Percentiles rank a stretch among this genome's conserved stretches.
Evolutionary conservation across 2,113 vertebrate species (phyloP).

Genomic region (Tapirus terrestris): DNA sequence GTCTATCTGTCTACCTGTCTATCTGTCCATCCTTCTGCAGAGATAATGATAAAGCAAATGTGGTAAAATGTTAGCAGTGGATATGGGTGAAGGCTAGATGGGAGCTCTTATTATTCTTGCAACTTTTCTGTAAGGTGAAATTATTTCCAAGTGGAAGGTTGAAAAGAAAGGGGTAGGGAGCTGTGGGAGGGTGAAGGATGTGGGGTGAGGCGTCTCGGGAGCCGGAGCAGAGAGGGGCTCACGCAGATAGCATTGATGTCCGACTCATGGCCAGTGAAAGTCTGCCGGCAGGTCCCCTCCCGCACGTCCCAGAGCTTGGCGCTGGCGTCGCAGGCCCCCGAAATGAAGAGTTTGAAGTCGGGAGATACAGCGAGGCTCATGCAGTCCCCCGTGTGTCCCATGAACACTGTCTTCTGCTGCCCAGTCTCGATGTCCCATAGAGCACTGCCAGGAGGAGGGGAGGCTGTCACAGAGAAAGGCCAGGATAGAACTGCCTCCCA

Average conservation of each 20-base stretch:
- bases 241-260: constrained; percentile 98
- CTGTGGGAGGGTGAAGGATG: not conserved
- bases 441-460: constrained; percentile 82
- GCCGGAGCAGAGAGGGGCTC: constrained; percentile 57
- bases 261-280: constrained; percentile 95
- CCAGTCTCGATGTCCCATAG: constrained; percentile 99
- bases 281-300: constrained; percentile 95
- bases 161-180: not conserved
- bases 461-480: not conserved
- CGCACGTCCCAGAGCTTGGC: constrained; percentile 99
- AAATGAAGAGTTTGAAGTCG: constrained; percentile 96
- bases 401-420: constrained; percentile 94
- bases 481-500: not conserved
- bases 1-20: not conserved
- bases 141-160: not conserved
- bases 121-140: not conserved
- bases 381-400: constrained; percentile 97
- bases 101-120: not conserved
- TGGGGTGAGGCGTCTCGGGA: not conserved
- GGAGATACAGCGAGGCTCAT: constrained; percentile 97
- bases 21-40: not conserved
- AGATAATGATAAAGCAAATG: not conserved
- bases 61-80: not conserved
- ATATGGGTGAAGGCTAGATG: not conserved
- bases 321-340: constrained; percentile 96